phyloP scores from a whole-genome alignment of 2,888 invertebrate species.

The Octonoba sinensis region DNA sequence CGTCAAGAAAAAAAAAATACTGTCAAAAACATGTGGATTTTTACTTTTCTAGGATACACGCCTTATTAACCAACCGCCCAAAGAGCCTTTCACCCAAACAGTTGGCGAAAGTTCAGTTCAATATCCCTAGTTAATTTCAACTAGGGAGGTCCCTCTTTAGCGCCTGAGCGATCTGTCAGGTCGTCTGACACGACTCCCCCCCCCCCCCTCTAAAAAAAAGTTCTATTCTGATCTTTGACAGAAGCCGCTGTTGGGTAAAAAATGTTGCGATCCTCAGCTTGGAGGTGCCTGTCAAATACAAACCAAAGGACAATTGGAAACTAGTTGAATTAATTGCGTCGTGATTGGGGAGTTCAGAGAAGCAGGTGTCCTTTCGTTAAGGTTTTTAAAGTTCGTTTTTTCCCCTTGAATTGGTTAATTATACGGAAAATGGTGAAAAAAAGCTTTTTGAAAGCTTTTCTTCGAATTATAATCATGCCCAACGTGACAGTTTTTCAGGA shows the following conservation, averaged over 20 bases:
- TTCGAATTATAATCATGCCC: too few relatives aligned
- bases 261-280: neutral
- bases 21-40: too few relatives aligned
- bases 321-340: conserved; percentile 34
- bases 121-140: conserved; percentile 26
- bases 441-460: too few relatives aligned
- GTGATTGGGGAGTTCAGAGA: conserved; percentile 10
- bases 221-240: conserved; percentile 3
- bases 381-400: too few relatives aligned
- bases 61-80: conserved; percentile 1
- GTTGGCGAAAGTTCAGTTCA: conserved; percentile 23
- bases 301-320: conserved; percentile 19
- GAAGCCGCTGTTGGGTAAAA: conserved; percentile 8
- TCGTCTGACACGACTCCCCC: conserved; percentile 6
- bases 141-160: conserved; percentile 42
- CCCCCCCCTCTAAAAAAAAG: neutral
- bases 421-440: too few relatives aligned
- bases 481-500: too few relatives aligned
- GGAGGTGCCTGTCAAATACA: conserved; percentile 17
- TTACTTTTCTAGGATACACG: too few relatives aligned
- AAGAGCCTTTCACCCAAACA: neutral
- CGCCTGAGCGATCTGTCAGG: conserved; percentile 43
- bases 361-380: neutral
- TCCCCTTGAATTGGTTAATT: too few relatives aligned
- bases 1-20: too few relatives aligned